A percentile compares a stretch with the other conserved stretches of the same genome.
These are phyloP conservation scores for Hylaeus anthracinus DNA, from an alignment of 1,140 invertebrate species.

Conservation along the genomic window DNA sequence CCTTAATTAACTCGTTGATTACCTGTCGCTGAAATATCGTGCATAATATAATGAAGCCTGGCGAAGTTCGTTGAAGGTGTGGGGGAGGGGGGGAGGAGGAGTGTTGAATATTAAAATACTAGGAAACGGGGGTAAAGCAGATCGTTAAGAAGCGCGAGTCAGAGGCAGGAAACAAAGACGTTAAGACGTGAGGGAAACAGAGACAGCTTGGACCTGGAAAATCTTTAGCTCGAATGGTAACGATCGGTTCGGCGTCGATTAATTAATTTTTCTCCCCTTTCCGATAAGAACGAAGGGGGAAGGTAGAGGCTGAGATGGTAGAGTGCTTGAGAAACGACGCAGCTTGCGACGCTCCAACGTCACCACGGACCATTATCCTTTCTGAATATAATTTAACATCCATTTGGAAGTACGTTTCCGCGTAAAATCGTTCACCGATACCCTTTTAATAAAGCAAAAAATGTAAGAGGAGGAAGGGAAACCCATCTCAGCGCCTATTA, in stretches of 20 bases:
- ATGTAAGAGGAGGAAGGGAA: background rate
- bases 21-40: constrained; percentile 27
- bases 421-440: constrained; percentile 1
- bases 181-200: background rate
- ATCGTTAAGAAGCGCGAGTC: constrained; percentile 36
- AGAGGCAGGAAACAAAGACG: constrained; percentile 1
- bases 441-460: background rate
- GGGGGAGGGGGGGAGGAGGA: background rate
- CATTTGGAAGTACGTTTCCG: constrained; percentile 6
- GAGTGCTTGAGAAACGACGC: constrained; percentile 30
- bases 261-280: constrained; percentile 53
- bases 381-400: constrained; percentile 35
- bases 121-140: too few species aligned
- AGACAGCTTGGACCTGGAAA: background rate
- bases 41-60: constrained; percentile 18
- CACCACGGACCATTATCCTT: constrained; percentile 29
- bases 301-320: background rate
- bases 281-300: background rate
- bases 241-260: constrained; percentile 51
- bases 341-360: constrained; percentile 37
- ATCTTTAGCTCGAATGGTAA: constrained; percentile 31
- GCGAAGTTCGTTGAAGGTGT: background rate
- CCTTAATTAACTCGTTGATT: constrained; percentile 40
- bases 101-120: constrained; percentile 35
- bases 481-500: background rate